Base-by-base conservation (phyloP, 1,140 invertebrate genomes). In the Belonocnema kinseyi region DNA sequence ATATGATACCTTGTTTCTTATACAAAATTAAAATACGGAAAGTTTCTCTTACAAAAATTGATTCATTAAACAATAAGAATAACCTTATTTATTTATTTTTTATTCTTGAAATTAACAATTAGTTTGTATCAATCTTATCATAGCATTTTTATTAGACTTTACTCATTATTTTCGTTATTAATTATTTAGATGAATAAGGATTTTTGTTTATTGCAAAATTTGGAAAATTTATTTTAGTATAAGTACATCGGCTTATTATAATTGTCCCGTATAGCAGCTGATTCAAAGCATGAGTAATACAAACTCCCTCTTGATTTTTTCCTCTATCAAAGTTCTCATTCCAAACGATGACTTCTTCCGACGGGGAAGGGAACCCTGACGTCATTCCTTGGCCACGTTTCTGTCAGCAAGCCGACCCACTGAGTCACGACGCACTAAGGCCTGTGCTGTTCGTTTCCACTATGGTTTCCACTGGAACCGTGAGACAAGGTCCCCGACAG, bases 321-420 rank as follows among this genome's bases (percentile, higher is more conserved):
- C 58, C 14, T 46, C 40, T 83, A 77, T 83, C 66, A 81, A 83
- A 82, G 83, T 82, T 85, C 87, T 79, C 83, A 84, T 89, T 90
- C 85, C 80, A 82, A 80, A 86, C 83, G 88, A 90, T 89, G 88
- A 89, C 86, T 90, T 89, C 85, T 88, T 88, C 82, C 77, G 83
- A 80, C 78, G 80, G 80, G 79, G 83, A 85, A 84, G 83, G 85
- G 86, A 85, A 84, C 66, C 74, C 84, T 90, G 90, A 90, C 90
- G 89, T 91, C 90, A 91, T 88, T 85, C 82, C 77, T 72, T 52
- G 74, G 80, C 40, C 79, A 84, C 82, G 83, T 80, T 85, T 86
- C 82, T 79, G 80, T 82, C 82, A 80, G 85, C 88, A 83, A 87
- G 86, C 89, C 86, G 82, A 90, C 80, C 75, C 80, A 90, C 88